These are phyloP conservation scores for Labrus mixtus DNA, from an alignment of 2,113 vertebrate genomes.

Conservation along the genomic window DNA sequence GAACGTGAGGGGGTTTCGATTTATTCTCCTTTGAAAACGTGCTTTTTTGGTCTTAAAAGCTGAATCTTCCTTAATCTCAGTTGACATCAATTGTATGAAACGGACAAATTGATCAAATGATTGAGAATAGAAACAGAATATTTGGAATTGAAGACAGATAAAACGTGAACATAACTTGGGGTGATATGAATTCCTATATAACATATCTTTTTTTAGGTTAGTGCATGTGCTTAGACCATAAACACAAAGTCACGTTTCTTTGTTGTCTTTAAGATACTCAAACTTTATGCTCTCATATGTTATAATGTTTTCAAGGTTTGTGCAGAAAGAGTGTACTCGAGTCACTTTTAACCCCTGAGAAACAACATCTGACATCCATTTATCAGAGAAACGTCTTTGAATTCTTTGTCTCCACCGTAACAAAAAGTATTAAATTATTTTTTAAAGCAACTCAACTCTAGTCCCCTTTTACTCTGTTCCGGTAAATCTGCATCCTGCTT, in stretches of 20 bases:
- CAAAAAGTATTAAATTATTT: background rate
- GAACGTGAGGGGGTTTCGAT: background rate
- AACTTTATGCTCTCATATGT: no score
- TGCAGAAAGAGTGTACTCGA: no score
- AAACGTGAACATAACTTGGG: no score
- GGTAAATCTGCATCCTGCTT: background rate
- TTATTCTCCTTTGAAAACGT: background rate
- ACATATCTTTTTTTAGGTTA: background rate
- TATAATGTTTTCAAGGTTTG: background rate
- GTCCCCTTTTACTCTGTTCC: constrained; percentile 6
- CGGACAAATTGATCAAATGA: no score
- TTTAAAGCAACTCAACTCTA: background rate
- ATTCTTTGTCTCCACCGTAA: background rate
- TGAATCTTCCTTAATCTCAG: background rate
- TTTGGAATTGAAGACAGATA: background rate
- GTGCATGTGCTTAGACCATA: background rate
- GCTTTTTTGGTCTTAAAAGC: background rate
- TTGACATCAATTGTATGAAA: background rate
- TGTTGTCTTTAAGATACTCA: no score
- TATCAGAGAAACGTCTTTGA: background rate
- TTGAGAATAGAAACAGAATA: no score
- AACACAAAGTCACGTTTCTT: background rate
- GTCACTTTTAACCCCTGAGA: background rate
- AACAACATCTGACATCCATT: background rate
- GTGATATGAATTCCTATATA: background rate